phyloP scores from a whole-genome alignment of 2,113 vertebrate species.

The Spermophilus dauricus region DNA sequence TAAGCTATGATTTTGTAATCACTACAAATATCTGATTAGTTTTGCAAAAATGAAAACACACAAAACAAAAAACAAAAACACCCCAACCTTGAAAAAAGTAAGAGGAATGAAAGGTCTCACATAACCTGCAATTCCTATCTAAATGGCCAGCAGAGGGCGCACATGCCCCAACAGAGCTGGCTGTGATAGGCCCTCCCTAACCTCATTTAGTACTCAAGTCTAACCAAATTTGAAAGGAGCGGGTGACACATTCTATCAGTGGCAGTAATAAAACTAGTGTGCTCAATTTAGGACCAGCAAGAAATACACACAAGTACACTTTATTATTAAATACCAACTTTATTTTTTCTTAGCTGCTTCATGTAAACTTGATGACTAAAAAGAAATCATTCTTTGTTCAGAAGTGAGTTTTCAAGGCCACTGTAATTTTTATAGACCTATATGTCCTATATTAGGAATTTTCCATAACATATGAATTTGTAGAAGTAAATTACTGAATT shows the following conservation, averaged over 20 bases:
- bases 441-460: neutral
- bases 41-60: neutral
- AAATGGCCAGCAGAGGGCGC: conserved; percentile 88
- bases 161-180: conserved; percentile 65
- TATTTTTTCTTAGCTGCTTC: neutral
- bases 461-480: neutral
- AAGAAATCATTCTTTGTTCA: conserved; percentile 41
- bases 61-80: conserved; percentile 59
- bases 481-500: conserved; percentile 41
- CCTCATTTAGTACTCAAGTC: neutral
- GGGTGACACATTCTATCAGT: neutral
- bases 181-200: neutral
- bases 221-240: conserved; percentile 25
- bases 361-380: conserved; percentile 12
- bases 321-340: conserved; percentile 36
- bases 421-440: neutral
- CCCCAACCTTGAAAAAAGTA: conserved; percentile 58
- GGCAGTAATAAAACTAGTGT: neutral
- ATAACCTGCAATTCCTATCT: neutral
- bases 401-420: conserved; percentile 40
- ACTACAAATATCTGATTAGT: conserved; percentile 16
- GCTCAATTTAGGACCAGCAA: neutral
- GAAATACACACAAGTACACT: neutral
- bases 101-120: neutral
- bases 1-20: conserved; percentile 16